Evolutionary conservation across 2,113 vertebrate genomes (phyloP), one percentile per base, ranked within the genome.

Genomic region (Nibea coibor): DNA sequence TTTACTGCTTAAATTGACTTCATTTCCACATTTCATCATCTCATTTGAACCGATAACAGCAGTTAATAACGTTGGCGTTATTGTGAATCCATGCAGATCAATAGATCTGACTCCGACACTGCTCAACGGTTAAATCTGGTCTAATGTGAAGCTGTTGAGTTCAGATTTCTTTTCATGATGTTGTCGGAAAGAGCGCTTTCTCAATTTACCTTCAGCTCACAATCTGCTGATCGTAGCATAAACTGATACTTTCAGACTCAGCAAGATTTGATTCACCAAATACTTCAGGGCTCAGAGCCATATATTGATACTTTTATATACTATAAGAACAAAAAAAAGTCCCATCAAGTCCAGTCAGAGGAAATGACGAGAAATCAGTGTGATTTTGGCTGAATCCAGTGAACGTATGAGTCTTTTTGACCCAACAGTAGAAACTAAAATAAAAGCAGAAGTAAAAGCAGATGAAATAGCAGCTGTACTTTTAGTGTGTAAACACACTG

Each of bases 151-250:
- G 19, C 64, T 62, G 3, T 1, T 26, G 22, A 43, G 56, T 45
- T 68, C 57, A 51, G 43, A 48, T 83, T 19, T 12, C 14, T 58
- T 28, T 53, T 39, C 39, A 19, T 39, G 14, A 10, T 58, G 56
- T 51, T 3, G 10, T 24, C 19, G 4, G 39, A 58, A 8, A 45
- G 0, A 35, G 24, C n/a, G 24, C 39, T 45, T 19, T 51, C 54
- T 83, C 70, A 59, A 2, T 31, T 77, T 57, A 81, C 48, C 66
- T 53, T 54, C 9, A 42, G 80, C 66, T 57, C n/a, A 20, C 0
- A 1, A 2, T 56, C 48, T 78, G 79, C 59, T 8, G 0, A 5
- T 8, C 2, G 39, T 17, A 31, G 65, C 78, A 63, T 9, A 63
- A 58, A 50, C 0, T 5, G 74, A 81, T 71, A 19, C 65, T 8